Evolutionary conservation across 1,140 invertebrate genomes (phyloP).

Genomic region (Sinella curviseta): DNA sequence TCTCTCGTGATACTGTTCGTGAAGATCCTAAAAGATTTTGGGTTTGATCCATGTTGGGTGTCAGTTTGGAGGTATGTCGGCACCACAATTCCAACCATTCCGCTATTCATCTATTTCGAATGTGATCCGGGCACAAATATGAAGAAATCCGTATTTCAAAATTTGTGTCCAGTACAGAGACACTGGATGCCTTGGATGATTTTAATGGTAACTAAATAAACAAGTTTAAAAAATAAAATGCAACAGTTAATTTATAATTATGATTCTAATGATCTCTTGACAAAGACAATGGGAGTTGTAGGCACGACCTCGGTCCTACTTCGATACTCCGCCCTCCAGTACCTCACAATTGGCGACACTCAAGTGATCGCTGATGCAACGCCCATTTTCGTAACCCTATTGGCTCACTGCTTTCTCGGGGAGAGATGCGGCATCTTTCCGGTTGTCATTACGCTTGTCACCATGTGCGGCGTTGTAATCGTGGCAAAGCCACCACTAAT

Average conservation of each 20-base stretch:
- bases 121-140: slow-evolving; percentile 7
- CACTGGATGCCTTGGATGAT: slow-evolving; percentile 41
- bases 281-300: slow-evolving; percentile 42
- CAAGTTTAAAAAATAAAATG: too few species aligned
- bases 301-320: slow-evolving; percentile 38
- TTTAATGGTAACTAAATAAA: slow-evolving; percentile 42
- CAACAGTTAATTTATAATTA: too few species aligned
- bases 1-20: slow-evolving; percentile 35
- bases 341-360: slow-evolving; percentile 45
- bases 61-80: slow-evolving; percentile 43
- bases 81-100: slow-evolving; percentile 35
- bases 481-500: slow-evolving; percentile 24
- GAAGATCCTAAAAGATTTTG: slow-evolving; percentile 37
- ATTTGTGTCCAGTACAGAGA: slow-evolving; percentile 41
- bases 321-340: slow-evolving; percentile 43
- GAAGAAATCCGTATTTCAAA: slow-evolving; percentile 31
- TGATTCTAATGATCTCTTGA: neutral
- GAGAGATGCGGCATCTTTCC: slow-evolving; percentile 46
- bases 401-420: slow-evolving; percentile 45
- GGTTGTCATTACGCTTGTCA: slow-evolving; percentile 29
- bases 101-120: slow-evolving; percentile 37
- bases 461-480: slow-evolving; percentile 35
- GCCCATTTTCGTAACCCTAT: slow-evolving; percentile 43
- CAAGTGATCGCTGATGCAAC: slow-evolving; percentile 43
- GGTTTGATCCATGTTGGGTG: slow-evolving; percentile 30